Percentiles rank a stretch among this genome's conserved stretches.
phyloP scores from a whole-genome alignment of 1,140 invertebrate species.

The Melitaea cinxia region DNA sequence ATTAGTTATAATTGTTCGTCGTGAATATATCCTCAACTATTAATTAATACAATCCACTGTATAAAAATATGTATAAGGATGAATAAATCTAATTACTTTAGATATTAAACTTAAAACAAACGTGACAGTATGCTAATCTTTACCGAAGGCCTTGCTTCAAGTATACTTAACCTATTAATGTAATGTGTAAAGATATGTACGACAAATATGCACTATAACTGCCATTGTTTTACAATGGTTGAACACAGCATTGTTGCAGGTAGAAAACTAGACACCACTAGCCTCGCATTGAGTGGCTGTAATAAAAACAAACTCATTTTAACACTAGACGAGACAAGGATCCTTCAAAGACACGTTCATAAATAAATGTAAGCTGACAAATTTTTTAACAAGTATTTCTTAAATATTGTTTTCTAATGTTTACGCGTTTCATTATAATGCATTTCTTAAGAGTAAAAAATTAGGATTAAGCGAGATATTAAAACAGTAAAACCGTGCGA shows the following conservation, averaged over 20 bases:
- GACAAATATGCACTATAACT: constrained; percentile 34
- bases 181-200: constrained; percentile 26
- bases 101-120: constrained; percentile 34
- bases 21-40: too few species aligned
- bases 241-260: constrained; percentile 28
- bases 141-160: constrained; percentile 35
- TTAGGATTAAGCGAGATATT: too few species aligned
- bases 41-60: too few species aligned
- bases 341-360: background rate
- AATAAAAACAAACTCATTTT: constrained; percentile 3
- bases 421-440: too few species aligned
- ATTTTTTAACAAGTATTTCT: too few species aligned
- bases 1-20: too few species aligned
- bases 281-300: constrained; percentile 6
- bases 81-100: constrained; percentile 17
- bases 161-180: constrained; percentile 42
- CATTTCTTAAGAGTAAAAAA: too few species aligned
- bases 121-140: constrained; percentile 40
- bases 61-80: background rate
- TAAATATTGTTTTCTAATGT: too few species aligned
- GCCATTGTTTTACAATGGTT: constrained; percentile 34
- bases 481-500: too few species aligned
- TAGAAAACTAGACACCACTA: constrained; percentile 29
- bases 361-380: too few species aligned
- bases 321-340: background rate